Evolutionary conservation across 2,888 invertebrate genomes (phyloP).

Genomic region (Petrolisthes cinctipes): DNA sequence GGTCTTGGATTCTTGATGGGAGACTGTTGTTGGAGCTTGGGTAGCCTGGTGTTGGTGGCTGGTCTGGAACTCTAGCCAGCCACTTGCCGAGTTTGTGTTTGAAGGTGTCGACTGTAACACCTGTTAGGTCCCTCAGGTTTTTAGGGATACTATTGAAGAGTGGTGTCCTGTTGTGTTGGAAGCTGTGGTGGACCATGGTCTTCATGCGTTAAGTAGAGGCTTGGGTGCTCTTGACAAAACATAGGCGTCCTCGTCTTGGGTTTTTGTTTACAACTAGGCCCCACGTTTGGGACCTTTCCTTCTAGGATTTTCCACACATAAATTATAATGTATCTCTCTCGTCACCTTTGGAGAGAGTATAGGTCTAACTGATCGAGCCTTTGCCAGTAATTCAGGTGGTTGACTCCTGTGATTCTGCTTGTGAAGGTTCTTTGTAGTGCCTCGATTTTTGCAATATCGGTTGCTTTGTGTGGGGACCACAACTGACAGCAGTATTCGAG

Average conservation of each 20-base stretch:
- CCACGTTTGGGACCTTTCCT: constrained; percentile 16
- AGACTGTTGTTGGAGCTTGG: no score
- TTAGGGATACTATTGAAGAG: constrained; percentile 16
- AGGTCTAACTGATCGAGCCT: not conserved
- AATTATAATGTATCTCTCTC: constrained; percentile 17
- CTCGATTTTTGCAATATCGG: not conserved
- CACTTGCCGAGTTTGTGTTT: no score
- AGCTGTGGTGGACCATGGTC: not conserved
- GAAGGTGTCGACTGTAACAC: no score
- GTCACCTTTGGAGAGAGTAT: constrained; percentile 1
- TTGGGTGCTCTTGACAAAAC: constrained; percentile 9
- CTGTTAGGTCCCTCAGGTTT: not conserved
- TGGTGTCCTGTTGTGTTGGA: not conserved
- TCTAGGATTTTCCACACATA: constrained; percentile 17
- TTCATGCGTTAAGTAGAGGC: constrained; percentile 3
- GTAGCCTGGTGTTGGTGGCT: no score
- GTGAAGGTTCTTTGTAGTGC: constrained; percentile 14
- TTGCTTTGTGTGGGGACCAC: constrained; percentile 9
- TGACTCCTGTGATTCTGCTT: not conserved
- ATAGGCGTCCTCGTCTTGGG: not conserved
- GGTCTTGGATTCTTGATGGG: no score
- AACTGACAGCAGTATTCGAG: constrained; percentile 23
- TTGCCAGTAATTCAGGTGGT: constrained; percentile 20
- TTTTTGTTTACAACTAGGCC: constrained; percentile 6
- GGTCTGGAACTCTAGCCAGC: no score